Percentiles rank a stretch among this genome's conserved stretches.
phyloP scores from a whole-genome alignment of 1,140 invertebrate genomes.

The Zophobas morio region DNA sequence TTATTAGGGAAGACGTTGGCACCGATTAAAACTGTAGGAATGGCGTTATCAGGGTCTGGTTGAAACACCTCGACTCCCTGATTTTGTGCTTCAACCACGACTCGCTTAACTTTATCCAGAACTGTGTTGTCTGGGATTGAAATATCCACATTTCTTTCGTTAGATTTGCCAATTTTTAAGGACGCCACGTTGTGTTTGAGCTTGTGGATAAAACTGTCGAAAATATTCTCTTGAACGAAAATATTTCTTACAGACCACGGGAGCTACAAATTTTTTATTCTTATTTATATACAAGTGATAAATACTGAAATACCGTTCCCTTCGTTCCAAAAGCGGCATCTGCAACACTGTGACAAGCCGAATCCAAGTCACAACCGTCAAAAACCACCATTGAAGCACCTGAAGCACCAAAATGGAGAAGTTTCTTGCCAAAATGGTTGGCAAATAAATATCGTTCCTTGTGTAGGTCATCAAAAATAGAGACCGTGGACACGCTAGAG shows the following conservation, averaged over 20 bases:
- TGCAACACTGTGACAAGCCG: constrained; percentile 72
- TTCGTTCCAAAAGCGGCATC: constrained; percentile 72
- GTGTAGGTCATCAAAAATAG: constrained; percentile 50
- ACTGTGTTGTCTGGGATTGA: constrained; percentile 48
- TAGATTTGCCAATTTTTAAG: constrained; percentile 68
- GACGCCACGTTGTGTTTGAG: constrained; percentile 67
- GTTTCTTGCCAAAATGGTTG: constrained; percentile 48
- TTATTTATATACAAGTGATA: constrained; percentile 34
- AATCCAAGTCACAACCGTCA: constrained; percentile 74
- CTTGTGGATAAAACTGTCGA: constrained; percentile 69
- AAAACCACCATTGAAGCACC: constrained; percentile 71
- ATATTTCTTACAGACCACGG: constrained; percentile 71
- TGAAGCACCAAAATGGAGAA: constrained; percentile 50
- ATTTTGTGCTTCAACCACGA: constrained; percentile 49
- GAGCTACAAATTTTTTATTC: constrained; percentile 66
- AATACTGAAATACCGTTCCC: constrained; percentile 69
- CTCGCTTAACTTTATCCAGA: constrained; percentile 48
- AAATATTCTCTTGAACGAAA: constrained; percentile 73
- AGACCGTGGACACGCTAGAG: constrained; percentile 44
- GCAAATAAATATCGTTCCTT: constrained; percentile 43
- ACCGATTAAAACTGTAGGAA: constrained; percentile 58
- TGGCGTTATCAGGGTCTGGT: not conserved
- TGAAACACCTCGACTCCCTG: constrained; percentile 60
- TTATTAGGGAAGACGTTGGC: constrained; percentile 57
- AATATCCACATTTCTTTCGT: constrained; percentile 67